These are phyloP conservation scores for Remorina albescens DNA, from an alignment of 2,797 vertebrate genomes.

Conservation along the genomic window DNA sequence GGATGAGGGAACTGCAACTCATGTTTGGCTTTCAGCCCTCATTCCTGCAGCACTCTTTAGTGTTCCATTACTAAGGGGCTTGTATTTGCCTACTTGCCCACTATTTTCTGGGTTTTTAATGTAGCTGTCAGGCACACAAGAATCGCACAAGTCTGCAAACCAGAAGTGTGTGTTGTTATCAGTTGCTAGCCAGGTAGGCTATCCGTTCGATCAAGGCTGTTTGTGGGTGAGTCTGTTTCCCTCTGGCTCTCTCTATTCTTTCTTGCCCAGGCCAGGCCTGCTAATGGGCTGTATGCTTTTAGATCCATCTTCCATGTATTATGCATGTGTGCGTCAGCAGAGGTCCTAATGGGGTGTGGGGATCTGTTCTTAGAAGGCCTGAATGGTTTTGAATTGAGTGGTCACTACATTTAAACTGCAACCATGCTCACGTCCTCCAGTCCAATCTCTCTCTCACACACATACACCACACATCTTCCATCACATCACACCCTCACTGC, in stretches of 20 bases:
- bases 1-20: too few species aligned
- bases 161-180: conserved; percentile 43
- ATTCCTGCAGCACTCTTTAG: too few species aligned
- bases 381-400: conserved; percentile 74
- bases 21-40: too few species aligned
- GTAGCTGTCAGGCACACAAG: conserved; percentile 22
- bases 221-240: conserved; percentile 44
- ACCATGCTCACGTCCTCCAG: conserved; percentile 3
- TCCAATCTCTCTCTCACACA: conserved; percentile 5
- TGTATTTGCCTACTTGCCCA: conserved; percentile 8
- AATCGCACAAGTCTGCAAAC: conserved; percentile 42
- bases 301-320: conserved; percentile 82
- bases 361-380: conserved; percentile 82
- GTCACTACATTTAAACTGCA: conserved; percentile 70
- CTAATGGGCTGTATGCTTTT: conserved; percentile 83
- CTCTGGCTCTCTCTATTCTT: conserved; percentile 35
- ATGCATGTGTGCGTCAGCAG: conserved; percentile 81
- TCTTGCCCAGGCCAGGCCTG: conserved; percentile 49
- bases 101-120: conserved; percentile 29
- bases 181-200: conserved; percentile 32
- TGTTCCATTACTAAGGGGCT: too few species aligned
- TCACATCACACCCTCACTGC: background rate
- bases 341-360: conserved; percentile 80
- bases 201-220: conserved; percentile 40
- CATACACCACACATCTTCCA: conserved; percentile 3